Evolutionary conservation across 2,113 vertebrate genomes (phyloP).

Genomic region (Merops nubicus): DNA sequence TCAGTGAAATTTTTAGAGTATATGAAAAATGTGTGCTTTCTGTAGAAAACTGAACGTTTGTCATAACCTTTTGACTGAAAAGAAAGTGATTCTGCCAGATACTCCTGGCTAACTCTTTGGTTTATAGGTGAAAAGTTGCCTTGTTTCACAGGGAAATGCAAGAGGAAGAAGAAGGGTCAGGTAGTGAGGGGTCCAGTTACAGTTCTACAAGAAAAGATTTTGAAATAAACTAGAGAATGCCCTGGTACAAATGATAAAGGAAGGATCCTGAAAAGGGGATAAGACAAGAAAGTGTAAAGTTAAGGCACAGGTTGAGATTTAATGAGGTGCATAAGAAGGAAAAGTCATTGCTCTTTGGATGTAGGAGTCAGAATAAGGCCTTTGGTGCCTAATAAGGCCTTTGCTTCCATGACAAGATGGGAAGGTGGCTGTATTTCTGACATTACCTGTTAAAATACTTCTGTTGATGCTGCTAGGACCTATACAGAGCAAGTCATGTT

Average conservation of each 20-base stretch:
- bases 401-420: not conserved
- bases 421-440: not conserved
- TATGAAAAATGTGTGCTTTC: not conserved
- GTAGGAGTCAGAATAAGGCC: not conserved
- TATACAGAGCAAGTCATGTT: not conserved
- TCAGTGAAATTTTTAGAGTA: not conserved
- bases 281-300: not conserved
- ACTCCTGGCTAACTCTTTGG: not conserved
- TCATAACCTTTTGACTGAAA: conserved; percentile 8
- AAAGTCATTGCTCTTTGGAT: not conserved
- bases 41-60: not conserved
- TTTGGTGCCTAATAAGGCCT: not conserved
- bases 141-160: not conserved
- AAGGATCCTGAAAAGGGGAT: not conserved
- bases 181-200: not conserved
- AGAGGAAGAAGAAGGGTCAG: not conserved
- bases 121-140: not conserved
- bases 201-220: not conserved
- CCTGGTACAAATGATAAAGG: not conserved
- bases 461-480: not conserved
- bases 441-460: not conserved
- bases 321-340: not conserved
- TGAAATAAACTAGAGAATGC: not conserved
- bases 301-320: not conserved
- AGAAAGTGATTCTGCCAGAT: not conserved